Percentiles rank a stretch among this genome's conserved stretches.
Evolutionary conservation across 2,113 vertebrate species (phyloP).

Genomic region (Cynopterus brachyotis): DNA sequence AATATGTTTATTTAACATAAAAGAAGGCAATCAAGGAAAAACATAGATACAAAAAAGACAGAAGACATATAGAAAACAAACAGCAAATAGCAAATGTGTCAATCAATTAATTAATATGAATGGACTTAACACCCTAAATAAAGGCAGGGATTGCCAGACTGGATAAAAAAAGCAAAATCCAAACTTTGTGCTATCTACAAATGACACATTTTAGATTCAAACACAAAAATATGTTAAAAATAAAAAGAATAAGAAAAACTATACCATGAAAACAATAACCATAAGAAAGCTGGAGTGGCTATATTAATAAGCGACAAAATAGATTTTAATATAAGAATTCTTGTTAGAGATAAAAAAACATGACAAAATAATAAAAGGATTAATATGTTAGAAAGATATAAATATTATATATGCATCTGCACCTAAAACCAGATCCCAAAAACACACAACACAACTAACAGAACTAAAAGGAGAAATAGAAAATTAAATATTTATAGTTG

Average conservation of each 20-base stretch:
- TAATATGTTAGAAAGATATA: background rate
- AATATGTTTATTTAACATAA: background rate
- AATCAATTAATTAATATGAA: background rate
- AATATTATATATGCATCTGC: background rate
- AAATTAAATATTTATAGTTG: background rate
- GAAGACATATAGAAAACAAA: background rate
- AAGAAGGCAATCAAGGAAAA: background rate
- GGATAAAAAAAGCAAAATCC: background rate
- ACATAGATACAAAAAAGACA: background rate
- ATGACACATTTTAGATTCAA: background rate
- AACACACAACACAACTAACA: background rate
- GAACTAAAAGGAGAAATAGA: background rate
- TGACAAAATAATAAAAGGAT: background rate
- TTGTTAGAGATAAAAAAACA: background rate
- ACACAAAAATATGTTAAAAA: background rate
- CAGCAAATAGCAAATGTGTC: background rate
- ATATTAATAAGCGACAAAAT: background rate
- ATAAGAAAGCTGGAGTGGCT: background rate
- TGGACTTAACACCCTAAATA: background rate
- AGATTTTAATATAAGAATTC: background rate
- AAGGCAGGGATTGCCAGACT: background rate
- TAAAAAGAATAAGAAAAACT: background rate
- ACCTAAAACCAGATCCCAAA: background rate
- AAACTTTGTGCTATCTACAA: background rate
- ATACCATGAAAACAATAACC: background rate